phyloP scores from a whole-genome alignment of 2,888 invertebrate genomes.

The Microctonus brassicae region DNA sequence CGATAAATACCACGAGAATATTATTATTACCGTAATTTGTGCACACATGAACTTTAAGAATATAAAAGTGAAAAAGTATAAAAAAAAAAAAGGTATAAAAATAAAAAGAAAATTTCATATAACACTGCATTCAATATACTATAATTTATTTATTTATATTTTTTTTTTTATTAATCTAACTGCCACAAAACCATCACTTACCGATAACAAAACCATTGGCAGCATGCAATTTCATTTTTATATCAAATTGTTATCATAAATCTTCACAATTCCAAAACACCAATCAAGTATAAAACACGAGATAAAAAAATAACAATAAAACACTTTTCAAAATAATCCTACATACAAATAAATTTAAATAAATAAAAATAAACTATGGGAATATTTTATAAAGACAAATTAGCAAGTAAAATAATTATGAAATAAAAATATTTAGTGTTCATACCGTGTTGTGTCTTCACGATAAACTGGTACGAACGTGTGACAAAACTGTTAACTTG shows the following conservation, averaged over 20 bases:
- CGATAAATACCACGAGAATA: not conserved
- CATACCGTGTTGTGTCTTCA: constrained; percentile 22
- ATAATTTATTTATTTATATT: not conserved
- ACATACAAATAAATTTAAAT: constrained; percentile 24
- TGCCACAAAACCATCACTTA: constrained; percentile 6
- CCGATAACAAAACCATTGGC: constrained; percentile 7
- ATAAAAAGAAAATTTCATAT: not conserved
- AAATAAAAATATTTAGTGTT: constrained; percentile 1
- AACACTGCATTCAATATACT: too few species aligned
- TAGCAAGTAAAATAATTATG: not conserved
- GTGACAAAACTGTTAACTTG: constrained; percentile 25
- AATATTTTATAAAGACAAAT: not conserved
- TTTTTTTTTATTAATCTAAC: not conserved
- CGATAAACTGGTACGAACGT: constrained; percentile 32
- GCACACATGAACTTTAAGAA: not conserved
- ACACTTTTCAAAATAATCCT: not conserved
- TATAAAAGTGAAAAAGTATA: not conserved
- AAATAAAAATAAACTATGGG: constrained; percentile 23
- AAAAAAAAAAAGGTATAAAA: not conserved
- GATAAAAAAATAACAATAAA: constrained; percentile 9
- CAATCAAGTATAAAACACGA: not conserved
- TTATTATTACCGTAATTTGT: not conserved
- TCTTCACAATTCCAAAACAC: too few species aligned
- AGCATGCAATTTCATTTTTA: not conserved
- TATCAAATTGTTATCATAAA: constrained; percentile 17